A percentile compares a stretch with the other conserved stretches of the same genome.
phyloP scores from a whole-genome alignment of 2,797 vertebrate genomes.

The Falco rusticolus region DNA sequence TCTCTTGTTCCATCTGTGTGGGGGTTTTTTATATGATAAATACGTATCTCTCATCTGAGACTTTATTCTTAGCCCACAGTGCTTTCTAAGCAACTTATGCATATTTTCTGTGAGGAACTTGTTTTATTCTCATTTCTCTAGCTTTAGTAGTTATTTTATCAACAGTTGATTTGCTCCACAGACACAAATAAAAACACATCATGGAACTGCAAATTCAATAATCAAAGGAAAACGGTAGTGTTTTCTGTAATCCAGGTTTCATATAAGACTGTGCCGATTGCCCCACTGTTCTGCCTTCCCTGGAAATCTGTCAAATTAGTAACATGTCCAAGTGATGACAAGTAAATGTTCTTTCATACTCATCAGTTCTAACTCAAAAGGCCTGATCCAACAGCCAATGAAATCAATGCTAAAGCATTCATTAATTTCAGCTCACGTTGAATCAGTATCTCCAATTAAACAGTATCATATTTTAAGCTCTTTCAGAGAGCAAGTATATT shows the following conservation, averaged over 20 bases:
- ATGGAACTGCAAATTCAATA: background rate
- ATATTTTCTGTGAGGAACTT: background rate
- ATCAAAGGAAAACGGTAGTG: background rate
- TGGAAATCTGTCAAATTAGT: background rate
- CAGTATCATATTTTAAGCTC: background rate
- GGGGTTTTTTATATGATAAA: background rate
- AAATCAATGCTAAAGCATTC: background rate
- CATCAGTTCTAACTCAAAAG: background rate
- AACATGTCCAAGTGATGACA: background rate
- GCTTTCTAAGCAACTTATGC: background rate
- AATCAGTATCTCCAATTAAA: background rate
- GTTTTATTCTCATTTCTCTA: background rate
- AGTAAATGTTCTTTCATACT: background rate
- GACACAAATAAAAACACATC: background rate
- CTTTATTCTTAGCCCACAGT: constrained; percentile 8
- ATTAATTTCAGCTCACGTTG: background rate
- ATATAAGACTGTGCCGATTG: accelerated
- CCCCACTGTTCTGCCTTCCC: background rate
- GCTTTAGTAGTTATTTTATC: constrained; percentile 3
- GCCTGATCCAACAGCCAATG: background rate
- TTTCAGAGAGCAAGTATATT: background rate
- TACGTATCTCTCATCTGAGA: background rate
- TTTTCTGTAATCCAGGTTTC: background rate
- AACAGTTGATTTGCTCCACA: background rate
- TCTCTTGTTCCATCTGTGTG: constrained; percentile 40